Base-by-base conservation (phyloP, 2,113 vertebrate genomes). In the Scopus umbretta region DNA sequence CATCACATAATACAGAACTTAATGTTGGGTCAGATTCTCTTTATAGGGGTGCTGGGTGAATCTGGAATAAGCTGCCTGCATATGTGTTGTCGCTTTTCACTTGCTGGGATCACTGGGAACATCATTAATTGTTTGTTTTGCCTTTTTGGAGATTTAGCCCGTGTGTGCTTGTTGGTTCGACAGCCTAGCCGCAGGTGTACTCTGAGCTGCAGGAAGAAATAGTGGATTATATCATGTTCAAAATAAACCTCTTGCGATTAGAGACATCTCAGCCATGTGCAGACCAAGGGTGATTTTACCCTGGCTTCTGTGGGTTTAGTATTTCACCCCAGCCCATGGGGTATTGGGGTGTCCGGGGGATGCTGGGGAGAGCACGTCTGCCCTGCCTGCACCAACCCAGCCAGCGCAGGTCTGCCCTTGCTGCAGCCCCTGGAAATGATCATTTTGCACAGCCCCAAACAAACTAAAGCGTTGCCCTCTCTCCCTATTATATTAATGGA, bases 401-500 rank as follows among this genome's bases (percentile, higher is more conserved):
- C 61, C 88, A 45, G 76, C 7, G 7, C 53, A 34, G 47, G 20
- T 45, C 91, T 88, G 91, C 83, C 73, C 55, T 38, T 17, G 18
- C 85, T 10, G 47, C 90, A 94, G 88, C 67, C 78, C 71, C 45
- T 86, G 78, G 49, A 76, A 90, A 81, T 7, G 55, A 94, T 74
- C 66, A n/a, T 88, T 93, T 67, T 32, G 55, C 76, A 63, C 50
- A 70, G 58, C 56, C 92, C 62, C 89, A 68, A 26, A 68, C 80
- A 80, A 91, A 89, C 87, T 13, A 82, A 78, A 75, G 84, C 91
- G 29, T 92, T 3, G 0, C 62, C 93, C 66, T 91, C 74, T 85
- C 91, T 92, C 85, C 52, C 25, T 62, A 59, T 93, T 88, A 90
- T 52, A 80, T 73, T 93, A 96, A 93, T 93, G 90, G 94, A 92